Evolutionary conservation across 2,888 invertebrate species (phyloP).

Genomic region (Zygothrica quintamaculata): DNA sequence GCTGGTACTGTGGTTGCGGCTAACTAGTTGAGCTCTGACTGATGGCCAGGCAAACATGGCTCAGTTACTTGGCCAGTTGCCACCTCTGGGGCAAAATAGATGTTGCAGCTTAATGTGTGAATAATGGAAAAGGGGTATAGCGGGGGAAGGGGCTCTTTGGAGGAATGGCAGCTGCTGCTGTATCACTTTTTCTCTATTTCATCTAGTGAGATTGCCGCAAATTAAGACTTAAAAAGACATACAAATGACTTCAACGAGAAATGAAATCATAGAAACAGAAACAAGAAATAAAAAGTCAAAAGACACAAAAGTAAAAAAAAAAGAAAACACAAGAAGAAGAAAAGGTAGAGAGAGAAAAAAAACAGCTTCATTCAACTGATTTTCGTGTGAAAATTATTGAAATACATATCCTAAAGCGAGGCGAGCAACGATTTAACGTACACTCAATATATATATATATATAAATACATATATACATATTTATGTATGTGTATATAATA

Average conservation of each 20-base stretch:
- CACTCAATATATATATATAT: slow-evolving; percentile 20
- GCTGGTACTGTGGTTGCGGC: slow-evolving; percentile 34
- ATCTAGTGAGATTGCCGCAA: slow-evolving; percentile 44
- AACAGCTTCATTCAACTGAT: slow-evolving; percentile 69
- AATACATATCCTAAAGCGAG: slow-evolving; percentile 75
- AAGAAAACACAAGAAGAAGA: not conserved
- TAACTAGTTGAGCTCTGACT: slow-evolving; percentile 70
- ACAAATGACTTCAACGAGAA: slow-evolving; percentile 46
- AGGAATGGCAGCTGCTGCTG: not conserved
- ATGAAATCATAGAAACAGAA: slow-evolving; percentile 18
- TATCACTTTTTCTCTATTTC: slow-evolving; percentile 8
- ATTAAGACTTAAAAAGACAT: slow-evolving; percentile 65
- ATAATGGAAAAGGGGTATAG: not conserved
- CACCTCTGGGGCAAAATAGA: slow-evolving; percentile 22
- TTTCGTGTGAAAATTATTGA: slow-evolving; percentile 80
- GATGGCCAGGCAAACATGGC: slow-evolving; percentile 51
- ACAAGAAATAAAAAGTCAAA: not conserved
- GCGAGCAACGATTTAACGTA: slow-evolving; percentile 39
- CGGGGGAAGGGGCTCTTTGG: not conserved
- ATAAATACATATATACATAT: slow-evolving; percentile 13
- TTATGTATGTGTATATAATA: slow-evolving; percentile 1
- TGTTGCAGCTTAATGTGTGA: not conserved
- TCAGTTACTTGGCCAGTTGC: slow-evolving; percentile 33
- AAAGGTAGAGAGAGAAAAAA: slow-evolving; percentile 3
- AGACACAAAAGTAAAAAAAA: slow-evolving; percentile 7